phyloP scores from a whole-genome alignment of 2,888 invertebrate species.

The Dryococelus australis region DNA sequence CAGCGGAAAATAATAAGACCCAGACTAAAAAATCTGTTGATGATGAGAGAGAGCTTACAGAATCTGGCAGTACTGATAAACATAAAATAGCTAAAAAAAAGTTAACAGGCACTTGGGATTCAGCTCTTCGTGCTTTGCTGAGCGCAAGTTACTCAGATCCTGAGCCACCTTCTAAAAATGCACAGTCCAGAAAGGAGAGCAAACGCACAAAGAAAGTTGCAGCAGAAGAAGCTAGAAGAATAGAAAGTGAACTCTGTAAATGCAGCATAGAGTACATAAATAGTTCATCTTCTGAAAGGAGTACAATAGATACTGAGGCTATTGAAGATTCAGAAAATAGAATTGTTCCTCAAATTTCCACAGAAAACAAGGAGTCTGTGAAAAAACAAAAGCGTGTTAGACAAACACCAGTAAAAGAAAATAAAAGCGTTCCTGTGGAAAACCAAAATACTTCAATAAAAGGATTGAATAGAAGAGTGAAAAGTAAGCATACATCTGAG shows the following conservation, averaged over 20 bases:
- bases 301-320: not conserved
- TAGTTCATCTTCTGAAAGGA: not conserved
- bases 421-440: not conserved
- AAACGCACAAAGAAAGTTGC: conserved; percentile 11
- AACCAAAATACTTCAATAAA: not conserved
- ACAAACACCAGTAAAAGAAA: not conserved
- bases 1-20: conserved; percentile 46
- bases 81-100: not conserved
- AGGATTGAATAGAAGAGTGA: not conserved
- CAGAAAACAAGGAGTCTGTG: not conserved
- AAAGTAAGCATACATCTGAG: not conserved
- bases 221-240: conserved; percentile 10
- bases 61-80: not conserved
- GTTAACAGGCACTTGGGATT: conserved; percentile 53
- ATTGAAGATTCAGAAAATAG: not conserved
- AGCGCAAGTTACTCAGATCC: conserved; percentile 24
- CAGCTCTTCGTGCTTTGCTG: conserved; percentile 52
- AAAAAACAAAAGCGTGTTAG: not conserved
- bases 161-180: conserved; percentile 3
- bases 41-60: conserved; percentile 33
- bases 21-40: conserved; percentile 35
- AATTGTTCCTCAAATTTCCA: not conserved
- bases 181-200: not conserved
- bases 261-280: not conserved
- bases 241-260: conserved; percentile 24